Evolutionary conservation across 2,797 vertebrate species (phyloP).

Genomic region (Paedocypris micromegethes): DNA sequence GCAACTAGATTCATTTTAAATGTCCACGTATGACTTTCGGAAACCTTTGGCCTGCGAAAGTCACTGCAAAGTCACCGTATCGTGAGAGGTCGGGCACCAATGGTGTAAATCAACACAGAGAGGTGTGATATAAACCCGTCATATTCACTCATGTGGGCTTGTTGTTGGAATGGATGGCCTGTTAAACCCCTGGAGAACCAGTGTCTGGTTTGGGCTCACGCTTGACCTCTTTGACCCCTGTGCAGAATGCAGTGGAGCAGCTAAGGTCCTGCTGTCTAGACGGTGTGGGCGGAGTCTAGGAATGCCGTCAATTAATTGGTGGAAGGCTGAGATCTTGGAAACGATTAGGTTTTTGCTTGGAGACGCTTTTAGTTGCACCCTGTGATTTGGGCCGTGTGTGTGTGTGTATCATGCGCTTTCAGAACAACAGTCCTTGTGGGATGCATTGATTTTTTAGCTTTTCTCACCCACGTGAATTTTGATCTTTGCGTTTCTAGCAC

Average conservation of each 20-base stretch:
- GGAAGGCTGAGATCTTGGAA: constrained; percentile 48
- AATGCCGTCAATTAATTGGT: constrained; percentile 54
- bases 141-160: not conserved
- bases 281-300: constrained; percentile 65
- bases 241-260: constrained; percentile 42
- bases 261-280: constrained; percentile 66
- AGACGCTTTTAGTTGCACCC: constrained; percentile 38
- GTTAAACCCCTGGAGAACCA: constrained; percentile 17
- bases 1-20: too few species aligned
- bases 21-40: too few species aligned
- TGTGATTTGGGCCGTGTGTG: constrained; percentile 27
- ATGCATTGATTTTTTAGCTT: constrained; percentile 7
- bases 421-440: constrained; percentile 17
- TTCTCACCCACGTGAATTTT: constrained; percentile 11
- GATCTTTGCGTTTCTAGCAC: not conserved
- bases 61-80: too few species aligned
- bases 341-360: constrained; percentile 42
- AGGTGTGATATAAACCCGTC: too few species aligned
- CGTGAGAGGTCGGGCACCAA: too few species aligned
- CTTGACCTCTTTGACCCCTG: constrained; percentile 47
- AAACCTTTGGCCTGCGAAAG: too few species aligned
- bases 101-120: too few species aligned
- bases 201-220: constrained; percentile 20
- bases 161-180: constrained; percentile 2
- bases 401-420: constrained; percentile 6